These are phyloP conservation scores for Physocephala rufipes DNA, from an alignment of 2,888 invertebrate genomes.

Conservation along the genomic window DNA sequence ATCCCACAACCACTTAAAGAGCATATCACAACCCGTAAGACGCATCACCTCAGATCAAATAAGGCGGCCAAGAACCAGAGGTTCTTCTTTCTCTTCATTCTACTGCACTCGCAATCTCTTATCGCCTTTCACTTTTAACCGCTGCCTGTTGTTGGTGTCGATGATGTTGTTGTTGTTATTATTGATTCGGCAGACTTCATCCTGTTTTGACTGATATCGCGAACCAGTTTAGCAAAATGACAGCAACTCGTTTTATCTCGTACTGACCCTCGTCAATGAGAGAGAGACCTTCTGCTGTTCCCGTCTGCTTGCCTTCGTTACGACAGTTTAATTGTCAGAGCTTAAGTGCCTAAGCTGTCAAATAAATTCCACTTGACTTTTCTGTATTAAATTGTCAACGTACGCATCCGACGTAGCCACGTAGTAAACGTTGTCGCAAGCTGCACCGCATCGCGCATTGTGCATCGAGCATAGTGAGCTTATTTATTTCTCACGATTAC, in stretches of 20 bases:
- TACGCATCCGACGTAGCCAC: background rate
- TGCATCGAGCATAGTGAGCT: no score
- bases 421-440: background rate
- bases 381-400: slow-evolving; percentile 34
- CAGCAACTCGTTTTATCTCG: slow-evolving; percentile 1
- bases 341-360: slow-evolving; percentile 26
- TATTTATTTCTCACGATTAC: slow-evolving; percentile 28
- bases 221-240: background rate
- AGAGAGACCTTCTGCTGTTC: background rate
- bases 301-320: no score
- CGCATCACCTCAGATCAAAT: background rate
- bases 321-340: slow-evolving; percentile 24
- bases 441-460: background rate
- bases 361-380: slow-evolving; percentile 28
- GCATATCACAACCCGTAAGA: no score
- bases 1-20: no score
- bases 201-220: slow-evolving; percentile 16
- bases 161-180: no score
- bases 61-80: no score
- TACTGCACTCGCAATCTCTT: no score
- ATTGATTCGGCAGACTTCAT: background rate
- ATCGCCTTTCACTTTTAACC: no score
- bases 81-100: no score
- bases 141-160: no score
- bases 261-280: background rate